These are phyloP conservation scores for Pitta sordida DNA, from an alignment of 2,113 vertebrate species.

Conservation along the genomic window DNA sequence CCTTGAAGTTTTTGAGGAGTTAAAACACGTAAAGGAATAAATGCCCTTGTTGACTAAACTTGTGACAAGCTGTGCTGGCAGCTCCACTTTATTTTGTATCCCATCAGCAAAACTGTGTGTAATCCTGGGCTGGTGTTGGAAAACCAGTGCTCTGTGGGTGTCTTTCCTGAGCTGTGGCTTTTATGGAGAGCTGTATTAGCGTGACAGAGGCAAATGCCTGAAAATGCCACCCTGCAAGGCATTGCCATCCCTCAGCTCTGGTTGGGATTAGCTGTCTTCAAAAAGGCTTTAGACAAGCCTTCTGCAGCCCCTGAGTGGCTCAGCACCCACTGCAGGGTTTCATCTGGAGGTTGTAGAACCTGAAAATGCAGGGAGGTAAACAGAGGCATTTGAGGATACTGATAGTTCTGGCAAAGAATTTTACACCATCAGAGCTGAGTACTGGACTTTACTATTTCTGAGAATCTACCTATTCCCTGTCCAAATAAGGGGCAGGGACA, in stretches of 20 bases:
- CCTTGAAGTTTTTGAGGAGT: not conserved
- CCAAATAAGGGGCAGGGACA: not conserved
- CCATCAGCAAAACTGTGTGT: not conserved
- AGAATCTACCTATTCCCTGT: not conserved
- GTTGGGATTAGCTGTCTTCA: not conserved
- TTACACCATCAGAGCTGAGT: not conserved
- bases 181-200: not conserved
- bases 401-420: not conserved
- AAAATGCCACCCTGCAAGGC: not conserved
- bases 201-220: not conserved
- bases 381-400: not conserved
- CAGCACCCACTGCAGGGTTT: not conserved
- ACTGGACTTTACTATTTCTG: not conserved
- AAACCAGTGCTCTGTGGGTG: not conserved
- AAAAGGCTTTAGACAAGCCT: not conserved
- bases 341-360: not conserved
- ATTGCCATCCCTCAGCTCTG: not conserved
- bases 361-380: not conserved
- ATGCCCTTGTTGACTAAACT: not conserved
- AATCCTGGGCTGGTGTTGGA: not conserved
- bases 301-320: not conserved
- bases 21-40: not conserved
- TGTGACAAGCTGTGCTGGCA: not conserved
- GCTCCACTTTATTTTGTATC: not conserved
- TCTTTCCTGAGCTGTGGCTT: not conserved